Percentiles rank a stretch among this genome's conserved stretches.
Conservation (phyloP, 2,888 invertebrate species). For the Phortica okadai region DNA sequence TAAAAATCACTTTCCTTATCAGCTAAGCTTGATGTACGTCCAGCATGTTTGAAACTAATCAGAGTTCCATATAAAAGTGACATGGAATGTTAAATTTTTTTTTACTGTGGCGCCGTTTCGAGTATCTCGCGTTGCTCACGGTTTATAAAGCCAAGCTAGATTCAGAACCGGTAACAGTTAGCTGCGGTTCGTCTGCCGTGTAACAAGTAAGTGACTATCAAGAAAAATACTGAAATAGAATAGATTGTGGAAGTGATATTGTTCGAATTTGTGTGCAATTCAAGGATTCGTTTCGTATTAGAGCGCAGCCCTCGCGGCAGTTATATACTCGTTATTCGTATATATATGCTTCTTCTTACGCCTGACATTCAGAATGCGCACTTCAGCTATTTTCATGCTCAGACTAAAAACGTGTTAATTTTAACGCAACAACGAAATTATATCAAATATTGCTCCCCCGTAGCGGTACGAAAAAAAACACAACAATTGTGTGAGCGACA, state of each 20-base stretch:
- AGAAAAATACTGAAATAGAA: not conserved
- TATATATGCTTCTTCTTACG: conserved; percentile 10
- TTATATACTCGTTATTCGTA: too few species aligned
- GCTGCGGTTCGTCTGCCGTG: conserved; percentile 5
- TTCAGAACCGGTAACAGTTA: conserved; percentile 25
- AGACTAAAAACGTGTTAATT: too few species aligned
- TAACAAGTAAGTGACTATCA: conserved; percentile 19
- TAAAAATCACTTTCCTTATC: conserved; percentile 4
- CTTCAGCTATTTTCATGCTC: conserved; percentile 19
- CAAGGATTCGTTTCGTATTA: not conserved
- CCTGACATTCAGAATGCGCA: not conserved
- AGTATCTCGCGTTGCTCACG: not conserved
- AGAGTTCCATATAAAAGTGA: not conserved
- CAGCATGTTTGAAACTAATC: conserved; percentile 1
- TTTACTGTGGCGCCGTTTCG: not conserved
- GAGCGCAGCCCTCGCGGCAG: not conserved
- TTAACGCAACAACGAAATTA: not conserved
- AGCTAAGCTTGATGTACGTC: not conserved
- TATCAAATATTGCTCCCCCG: not conserved
- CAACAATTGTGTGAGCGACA: too few species aligned
- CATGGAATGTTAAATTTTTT: not conserved
- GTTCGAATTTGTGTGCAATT: not conserved
- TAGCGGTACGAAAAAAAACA: not conserved
- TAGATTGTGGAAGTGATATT: conserved; percentile 7
- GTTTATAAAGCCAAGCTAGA: conserved; percentile 3